Evolutionary conservation across 2,113 vertebrate genomes (phyloP).

Genomic region (Cisticola juncidis): DNA sequence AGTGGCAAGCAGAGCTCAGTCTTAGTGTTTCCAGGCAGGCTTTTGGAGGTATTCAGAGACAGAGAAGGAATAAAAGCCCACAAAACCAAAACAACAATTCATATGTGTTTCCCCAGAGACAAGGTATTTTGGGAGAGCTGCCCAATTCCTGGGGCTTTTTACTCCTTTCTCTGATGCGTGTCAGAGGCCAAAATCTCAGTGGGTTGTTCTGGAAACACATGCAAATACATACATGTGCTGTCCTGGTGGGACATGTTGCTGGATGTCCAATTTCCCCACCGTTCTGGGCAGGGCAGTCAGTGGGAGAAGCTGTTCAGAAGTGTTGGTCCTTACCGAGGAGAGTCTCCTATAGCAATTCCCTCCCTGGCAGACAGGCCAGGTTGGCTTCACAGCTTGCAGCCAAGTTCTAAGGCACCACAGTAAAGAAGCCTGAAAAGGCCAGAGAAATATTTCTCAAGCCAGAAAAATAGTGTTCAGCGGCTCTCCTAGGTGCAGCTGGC

Average conservation of each 20-base stretch:
- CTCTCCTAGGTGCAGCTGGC: constrained; percentile 64
- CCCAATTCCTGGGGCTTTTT: neutral
- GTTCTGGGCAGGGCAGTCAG: neutral
- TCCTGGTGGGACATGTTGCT: neutral
- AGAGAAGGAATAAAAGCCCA: neutral
- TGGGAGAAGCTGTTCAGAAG: constrained; percentile 20
- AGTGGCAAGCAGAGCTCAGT: neutral
- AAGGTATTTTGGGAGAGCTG: neutral
- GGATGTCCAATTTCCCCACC: neutral
- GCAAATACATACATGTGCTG: neutral
- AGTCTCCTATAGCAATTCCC: constrained; percentile 41
- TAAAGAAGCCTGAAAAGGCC: constrained; percentile 39
- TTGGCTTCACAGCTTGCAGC: constrained; percentile 73
- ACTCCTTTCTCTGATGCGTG: neutral
- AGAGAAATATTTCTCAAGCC: constrained; percentile 38
- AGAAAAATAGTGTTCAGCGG: constrained; percentile 37
- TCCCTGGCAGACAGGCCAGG: constrained; percentile 40
- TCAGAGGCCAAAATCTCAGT: neutral
- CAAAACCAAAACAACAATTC: constrained; percentile 4
- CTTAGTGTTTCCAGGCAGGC: constrained; percentile 37
- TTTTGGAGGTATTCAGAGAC: constrained; percentile 46
- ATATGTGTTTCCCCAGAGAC: neutral
- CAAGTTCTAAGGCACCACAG: constrained; percentile 68
- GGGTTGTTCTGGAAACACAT: neutral
- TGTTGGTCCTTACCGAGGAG: constrained; percentile 5